Base-by-base conservation (phyloP, 37 sponge, comb jelly and placozoan genomes). In the Agelas oroides region DNA sequence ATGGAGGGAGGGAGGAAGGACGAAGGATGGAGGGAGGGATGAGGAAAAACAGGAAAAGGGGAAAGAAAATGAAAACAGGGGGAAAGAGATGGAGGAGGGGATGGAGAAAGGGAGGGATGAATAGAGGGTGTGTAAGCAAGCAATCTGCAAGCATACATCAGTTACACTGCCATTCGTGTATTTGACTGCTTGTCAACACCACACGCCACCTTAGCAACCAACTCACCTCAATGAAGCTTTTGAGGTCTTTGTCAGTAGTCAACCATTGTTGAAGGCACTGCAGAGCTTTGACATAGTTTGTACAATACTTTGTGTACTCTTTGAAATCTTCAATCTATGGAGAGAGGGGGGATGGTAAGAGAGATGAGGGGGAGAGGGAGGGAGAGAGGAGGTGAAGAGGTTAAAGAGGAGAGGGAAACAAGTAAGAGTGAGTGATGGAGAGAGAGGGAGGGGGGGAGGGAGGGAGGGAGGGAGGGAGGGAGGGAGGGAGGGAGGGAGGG, bases 221-320 rank as follows among this genome's bases (percentile, higher is more conserved):
- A 16, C 63, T 33, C 54, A 82, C 83, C 37, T 30, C 73, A 59
- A 75, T 35, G 57, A 79, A 76, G 35, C 28, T 53, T 46, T 57
- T 57, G 25, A 78, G 19, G 20, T 70, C 79, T 33, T 54, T 58
- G 27, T 60, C 28, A 11, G 23, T 61, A 20, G 39, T 54, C 30
- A 83, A 27, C 60, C 36, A 76, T 40, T 78, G 32, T 33, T 77
- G 61, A 32, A 89, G 79, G 13, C 55, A 32, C 28, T 63, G 33
- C 53, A 78, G 52, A 40, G 76, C 59, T 1, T 24, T 35, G 33
- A 83, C 75, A 67, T 76, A 92, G 36, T 87, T 87, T 30, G 84
- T 87, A 34, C 92, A 92, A 69, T 92, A 92, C 62, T 59, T 16
- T 1, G 84, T 65, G 75, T 92, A 92, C 33, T 57, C 17, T 33